These are phyloP conservation scores for Anguilla japonica DNA, from an alignment of 2,113 vertebrate species.

Conservation along the genomic window DNA sequence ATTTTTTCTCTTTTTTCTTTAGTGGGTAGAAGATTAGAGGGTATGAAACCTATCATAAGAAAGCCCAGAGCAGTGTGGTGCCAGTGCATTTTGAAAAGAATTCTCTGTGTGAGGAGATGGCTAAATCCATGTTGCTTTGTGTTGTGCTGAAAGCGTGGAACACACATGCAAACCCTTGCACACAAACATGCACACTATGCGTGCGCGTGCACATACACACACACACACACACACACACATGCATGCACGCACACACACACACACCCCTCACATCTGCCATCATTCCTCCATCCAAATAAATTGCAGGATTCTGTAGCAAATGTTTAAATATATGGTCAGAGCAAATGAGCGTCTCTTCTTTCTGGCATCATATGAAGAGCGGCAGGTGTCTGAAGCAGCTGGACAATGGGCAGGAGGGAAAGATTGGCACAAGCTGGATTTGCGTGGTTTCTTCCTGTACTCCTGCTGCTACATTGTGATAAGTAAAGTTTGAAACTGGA, in stretches of 20 bases:
- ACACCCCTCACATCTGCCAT: neutral
- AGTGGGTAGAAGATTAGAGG: neutral
- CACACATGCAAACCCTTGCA: neutral
- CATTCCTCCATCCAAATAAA: neutral
- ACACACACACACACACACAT: too few species aligned
- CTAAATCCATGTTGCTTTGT: neutral
- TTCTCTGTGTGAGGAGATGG: neutral
- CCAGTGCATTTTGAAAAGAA: neutral
- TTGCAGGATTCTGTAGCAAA: neutral
- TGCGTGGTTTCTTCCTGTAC: constrained; percentile 17
- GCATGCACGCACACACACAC: neutral
- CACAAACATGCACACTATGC: neutral
- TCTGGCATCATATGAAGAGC: neutral
- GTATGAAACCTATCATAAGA: neutral
- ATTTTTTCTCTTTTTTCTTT: constrained; percentile 3
- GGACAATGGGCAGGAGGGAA: neutral
- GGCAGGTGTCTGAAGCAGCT: neutral
- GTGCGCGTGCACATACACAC: neutral
- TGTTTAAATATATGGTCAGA: neutral
- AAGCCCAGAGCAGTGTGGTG: neutral
- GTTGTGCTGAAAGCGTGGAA: neutral
- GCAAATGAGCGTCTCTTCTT: neutral
- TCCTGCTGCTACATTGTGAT: constrained; percentile 35
- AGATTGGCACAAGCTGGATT: neutral
- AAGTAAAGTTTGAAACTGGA: constrained; percentile 26